phyloP scores from a whole-genome alignment of 2,888 invertebrate genomes.

The Conomelus anceps region DNA sequence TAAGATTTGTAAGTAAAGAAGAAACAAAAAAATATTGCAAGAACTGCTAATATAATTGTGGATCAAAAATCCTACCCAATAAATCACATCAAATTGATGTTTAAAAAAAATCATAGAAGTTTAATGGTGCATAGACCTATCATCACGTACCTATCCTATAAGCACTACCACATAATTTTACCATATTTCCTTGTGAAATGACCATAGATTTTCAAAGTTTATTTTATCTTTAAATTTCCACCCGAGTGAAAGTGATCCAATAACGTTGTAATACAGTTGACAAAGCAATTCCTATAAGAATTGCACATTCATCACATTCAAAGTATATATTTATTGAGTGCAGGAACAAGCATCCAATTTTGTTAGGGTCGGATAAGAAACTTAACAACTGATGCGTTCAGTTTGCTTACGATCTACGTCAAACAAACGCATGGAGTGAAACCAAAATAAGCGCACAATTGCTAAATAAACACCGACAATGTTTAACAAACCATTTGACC shows the following conservation, averaged over 20 bases:
- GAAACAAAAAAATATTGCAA: no score
- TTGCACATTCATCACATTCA: neutral
- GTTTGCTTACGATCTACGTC: neutral
- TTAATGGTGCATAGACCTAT: no score
- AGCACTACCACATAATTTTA: no score
- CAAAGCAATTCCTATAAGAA: neutral
- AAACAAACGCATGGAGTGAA: neutral
- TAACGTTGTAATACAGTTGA: neutral
- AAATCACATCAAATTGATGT: no score
- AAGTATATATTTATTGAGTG: neutral
- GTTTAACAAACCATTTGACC: neutral
- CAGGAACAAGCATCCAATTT: neutral
- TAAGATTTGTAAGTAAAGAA: no score
- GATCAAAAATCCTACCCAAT: no score
- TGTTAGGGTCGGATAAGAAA: neutral
- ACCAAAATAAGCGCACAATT: neutral
- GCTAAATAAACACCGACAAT: neutral
- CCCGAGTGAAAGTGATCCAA: neutral
- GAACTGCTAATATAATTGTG: no score
- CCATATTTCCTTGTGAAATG: no score
- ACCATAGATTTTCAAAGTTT: no score
- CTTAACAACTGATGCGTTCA: neutral
- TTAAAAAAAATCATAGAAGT: no score
- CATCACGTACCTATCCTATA: no score
- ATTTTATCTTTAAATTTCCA: neutral